phyloP scores from a whole-genome alignment of 2,113 vertebrate species.

The Tympanuchus pallidicinctus region DNA sequence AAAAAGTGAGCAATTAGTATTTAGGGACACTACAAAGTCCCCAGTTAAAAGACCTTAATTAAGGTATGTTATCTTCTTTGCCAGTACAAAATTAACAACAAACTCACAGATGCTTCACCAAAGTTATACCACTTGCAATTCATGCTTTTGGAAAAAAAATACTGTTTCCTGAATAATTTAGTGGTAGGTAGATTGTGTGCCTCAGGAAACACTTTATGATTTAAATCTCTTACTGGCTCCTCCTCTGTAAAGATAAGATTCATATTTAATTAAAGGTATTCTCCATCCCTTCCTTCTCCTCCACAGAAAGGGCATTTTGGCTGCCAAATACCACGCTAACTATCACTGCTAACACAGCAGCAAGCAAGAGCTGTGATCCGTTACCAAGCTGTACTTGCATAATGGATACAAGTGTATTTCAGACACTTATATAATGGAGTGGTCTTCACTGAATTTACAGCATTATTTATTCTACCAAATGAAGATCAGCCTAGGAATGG shows the following conservation, averaged over 20 bases:
- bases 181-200: not conserved
- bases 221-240: not conserved
- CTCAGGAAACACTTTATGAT: not conserved
- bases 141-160: conserved; percentile 7
- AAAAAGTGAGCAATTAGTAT: not conserved
- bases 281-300: conserved; percentile 2
- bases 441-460: not conserved
- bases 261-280: conserved; percentile 33
- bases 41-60: not conserved
- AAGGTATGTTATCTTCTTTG: not conserved
- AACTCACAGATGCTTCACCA: not conserved
- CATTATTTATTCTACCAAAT: not conserved
- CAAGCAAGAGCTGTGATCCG: conserved; percentile 5
- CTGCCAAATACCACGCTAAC: not conserved
- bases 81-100: not conserved
- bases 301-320: not conserved
- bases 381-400: not conserved
- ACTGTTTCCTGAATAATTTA: conserved; percentile 16
- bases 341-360: not conserved
- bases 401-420: conserved; percentile 7
- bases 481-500: not conserved
- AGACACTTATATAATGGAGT: not conserved
- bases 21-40: not conserved
- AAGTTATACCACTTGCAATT: not conserved
- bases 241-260: conserved; percentile 33